Base-by-base conservation (phyloP, 2,113 vertebrate genomes). In the Cranoglanis bouderius region DNA sequence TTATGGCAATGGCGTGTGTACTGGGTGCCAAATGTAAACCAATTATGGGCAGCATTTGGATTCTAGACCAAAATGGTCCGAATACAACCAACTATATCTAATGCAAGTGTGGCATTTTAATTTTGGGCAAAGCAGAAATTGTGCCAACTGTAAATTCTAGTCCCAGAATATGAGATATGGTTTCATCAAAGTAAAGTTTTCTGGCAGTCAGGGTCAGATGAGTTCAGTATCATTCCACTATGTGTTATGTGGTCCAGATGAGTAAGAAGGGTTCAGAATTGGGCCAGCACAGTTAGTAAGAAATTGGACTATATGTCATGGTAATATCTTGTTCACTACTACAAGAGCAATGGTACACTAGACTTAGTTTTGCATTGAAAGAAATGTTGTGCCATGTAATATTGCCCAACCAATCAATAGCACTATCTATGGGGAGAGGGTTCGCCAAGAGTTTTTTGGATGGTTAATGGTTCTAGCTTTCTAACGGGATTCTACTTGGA, bases 251-350 rank as follows among this genome's bases (percentile, higher is more conserved):
- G 32, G 80, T 82, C 80, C 80, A 82, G 53, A 82, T 38, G 21
- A 57, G 19, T 21, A 57, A 35, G 19, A 7, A 38, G 18, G 53
- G 53, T 82, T 57, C 80, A 3, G 80, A 82, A 57, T 32, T 38
- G 51, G 51, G 53, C 53, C 80, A 57, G 9, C 2, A 18, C 51
- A 82, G 80, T 82, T 82, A 82, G 19, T 57, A 8, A 57, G 32
- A 82, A 82, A 82, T 57, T 82, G 80, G n/a, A 57, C 32, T 82
- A 32, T 80, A 80, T 80, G 14, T 80, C n/a, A 53, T 55, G 77
- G 49, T 32, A 32, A 53, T 81, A 55, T 85, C 18, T 72, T 38
- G 29, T 35, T 85, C 40, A 67, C 46, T 67, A 55, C 65, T 43
- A n/a, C 61, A 72, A n/a, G 65, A 85, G 49, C 16, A 81, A 19